Conservation (phyloP, 2,888 invertebrate species). For the Tenodera sinensis region DNA sequence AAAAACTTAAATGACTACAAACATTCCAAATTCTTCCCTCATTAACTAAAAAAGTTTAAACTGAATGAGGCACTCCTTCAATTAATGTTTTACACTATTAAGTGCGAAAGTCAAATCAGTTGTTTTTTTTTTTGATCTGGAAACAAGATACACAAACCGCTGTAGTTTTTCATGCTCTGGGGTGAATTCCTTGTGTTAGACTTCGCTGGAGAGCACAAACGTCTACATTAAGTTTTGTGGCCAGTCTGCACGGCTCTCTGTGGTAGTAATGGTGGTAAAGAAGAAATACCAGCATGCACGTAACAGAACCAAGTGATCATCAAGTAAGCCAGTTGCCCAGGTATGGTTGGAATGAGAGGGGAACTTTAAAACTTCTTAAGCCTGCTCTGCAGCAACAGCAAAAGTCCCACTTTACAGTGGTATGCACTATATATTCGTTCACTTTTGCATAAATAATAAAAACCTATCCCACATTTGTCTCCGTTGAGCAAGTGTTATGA, state of each 20-base stretch:
- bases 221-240: neutral
- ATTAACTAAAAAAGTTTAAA: too few species aligned
- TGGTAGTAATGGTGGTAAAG: neutral
- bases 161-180: neutral
- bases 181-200: neutral
- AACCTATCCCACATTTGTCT: too few species aligned
- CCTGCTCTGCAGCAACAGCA: neutral
- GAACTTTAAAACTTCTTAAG: neutral
- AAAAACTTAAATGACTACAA: too few species aligned
- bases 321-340: neutral
- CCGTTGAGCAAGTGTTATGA: too few species aligned
- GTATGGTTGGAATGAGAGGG: neutral
- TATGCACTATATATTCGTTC: too few species aligned
- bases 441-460: too few species aligned
- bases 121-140: too few species aligned
- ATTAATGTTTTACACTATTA: too few species aligned
- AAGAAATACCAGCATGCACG: neutral
- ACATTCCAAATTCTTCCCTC: too few species aligned
- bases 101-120: too few species aligned
- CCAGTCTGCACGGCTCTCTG: slow-evolving; percentile 1
- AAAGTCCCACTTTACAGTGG: neutral
- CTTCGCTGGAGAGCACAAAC: neutral
- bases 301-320: neutral
- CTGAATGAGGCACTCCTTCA: too few species aligned
- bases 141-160: neutral